These are phyloP conservation scores for Hassar affinis DNA, from an alignment of 2,113 vertebrate genomes.

Conservation along the genomic window DNA sequence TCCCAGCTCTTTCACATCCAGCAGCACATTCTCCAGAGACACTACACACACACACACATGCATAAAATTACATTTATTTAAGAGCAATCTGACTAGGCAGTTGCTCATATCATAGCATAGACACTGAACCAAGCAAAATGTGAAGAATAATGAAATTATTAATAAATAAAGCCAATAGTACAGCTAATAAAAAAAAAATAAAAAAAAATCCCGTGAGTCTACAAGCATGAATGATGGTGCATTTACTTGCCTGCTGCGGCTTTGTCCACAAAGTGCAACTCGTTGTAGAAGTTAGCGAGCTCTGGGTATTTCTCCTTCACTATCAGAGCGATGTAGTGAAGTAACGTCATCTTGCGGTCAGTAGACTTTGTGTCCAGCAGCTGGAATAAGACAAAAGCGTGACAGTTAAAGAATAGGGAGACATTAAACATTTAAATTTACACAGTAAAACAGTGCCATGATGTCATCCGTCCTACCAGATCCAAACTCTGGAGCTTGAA, in stretches of 20 bases:
- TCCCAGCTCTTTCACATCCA: constrained; percentile 92
- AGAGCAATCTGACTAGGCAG: neutral
- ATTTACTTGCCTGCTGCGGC: constrained; percentile 84
- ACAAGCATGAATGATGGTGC: too few relatives aligned
- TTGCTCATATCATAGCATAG: neutral
- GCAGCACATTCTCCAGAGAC: constrained; percentile 92
- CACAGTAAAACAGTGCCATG: neutral
- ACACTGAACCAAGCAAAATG: neutral
- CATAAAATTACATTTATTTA: neutral
- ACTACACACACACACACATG: constrained; percentile 66
- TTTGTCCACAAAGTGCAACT: constrained; percentile 95
- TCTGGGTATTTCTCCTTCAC: constrained; percentile 93
- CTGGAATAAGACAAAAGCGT: constrained; percentile 62
- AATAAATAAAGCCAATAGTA: neutral
- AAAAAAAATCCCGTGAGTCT: neutral
- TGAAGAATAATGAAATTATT: too few relatives aligned
- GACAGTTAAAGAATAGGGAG: neutral
- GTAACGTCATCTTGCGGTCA: constrained; percentile 91
- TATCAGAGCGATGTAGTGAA: constrained; percentile 92
- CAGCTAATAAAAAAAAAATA: neutral
- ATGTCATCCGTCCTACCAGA: constrained; percentile 65
- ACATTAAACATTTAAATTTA: constrained; percentile 21
- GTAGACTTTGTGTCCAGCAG: constrained; percentile 98
- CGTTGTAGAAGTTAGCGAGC: constrained; percentile 87
- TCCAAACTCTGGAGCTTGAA: constrained; percentile 91